phyloP scores from a whole-genome alignment of 1,140 invertebrate genomes.

The Gonioctena quinquepunctata region DNA sequence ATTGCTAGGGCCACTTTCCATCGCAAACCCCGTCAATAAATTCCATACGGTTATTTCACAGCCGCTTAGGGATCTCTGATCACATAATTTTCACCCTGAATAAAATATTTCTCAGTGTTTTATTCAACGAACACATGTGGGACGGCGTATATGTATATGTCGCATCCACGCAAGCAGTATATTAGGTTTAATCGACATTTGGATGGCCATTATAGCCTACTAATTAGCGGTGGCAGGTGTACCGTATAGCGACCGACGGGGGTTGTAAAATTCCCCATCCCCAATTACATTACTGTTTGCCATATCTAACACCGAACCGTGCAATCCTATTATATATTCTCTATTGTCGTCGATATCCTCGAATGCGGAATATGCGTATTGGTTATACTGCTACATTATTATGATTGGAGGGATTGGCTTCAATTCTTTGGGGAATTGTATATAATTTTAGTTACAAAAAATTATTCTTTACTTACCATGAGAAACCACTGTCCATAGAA shows the following conservation, averaged over 20 bases:
- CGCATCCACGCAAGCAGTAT: slow-evolving; percentile 38
- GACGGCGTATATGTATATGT: slow-evolving; percentile 22
- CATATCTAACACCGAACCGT: slow-evolving; percentile 12
- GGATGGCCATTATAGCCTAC: slow-evolving; percentile 51
- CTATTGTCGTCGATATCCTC: slow-evolving; percentile 5
- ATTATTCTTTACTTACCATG: no score
- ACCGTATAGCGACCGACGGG: slow-evolving; percentile 45
- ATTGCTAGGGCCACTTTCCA: background rate
- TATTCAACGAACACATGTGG: slow-evolving; percentile 23
- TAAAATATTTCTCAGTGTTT: slow-evolving; percentile 25
- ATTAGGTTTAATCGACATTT: slow-evolving; percentile 52
- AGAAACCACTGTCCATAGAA: no score
- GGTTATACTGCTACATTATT: no score
- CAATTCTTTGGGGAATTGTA: background rate
- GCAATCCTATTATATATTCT: slow-evolving; percentile 19
- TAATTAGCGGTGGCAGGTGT: slow-evolving; percentile 54
- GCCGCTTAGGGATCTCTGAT: background rate
- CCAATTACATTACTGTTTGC: slow-evolving; percentile 43
- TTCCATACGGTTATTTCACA: background rate
- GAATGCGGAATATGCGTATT: background rate
- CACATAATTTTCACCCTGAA: background rate
- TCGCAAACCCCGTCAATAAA: background rate
- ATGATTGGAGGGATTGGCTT: background rate
- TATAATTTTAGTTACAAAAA: no score
- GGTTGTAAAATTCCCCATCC: slow-evolving; percentile 39